phyloP scores from a whole-genome alignment of 2,888 invertebrate species.

The Anagyrus pseudococci region DNA sequence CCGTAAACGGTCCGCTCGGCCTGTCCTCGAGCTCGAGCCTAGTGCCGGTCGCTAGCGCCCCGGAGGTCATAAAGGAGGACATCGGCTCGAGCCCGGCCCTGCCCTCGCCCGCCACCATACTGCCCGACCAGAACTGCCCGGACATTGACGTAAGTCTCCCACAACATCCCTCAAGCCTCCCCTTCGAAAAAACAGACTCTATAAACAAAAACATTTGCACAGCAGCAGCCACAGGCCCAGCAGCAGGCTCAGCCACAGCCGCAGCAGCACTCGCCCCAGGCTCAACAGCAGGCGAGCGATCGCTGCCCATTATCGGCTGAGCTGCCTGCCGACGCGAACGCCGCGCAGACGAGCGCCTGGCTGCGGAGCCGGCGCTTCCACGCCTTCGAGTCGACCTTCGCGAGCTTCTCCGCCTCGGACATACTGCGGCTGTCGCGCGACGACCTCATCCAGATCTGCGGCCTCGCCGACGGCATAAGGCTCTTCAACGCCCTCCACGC shows the following conservation, averaged over 20 bases:
- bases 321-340: slow-evolving; percentile 71
- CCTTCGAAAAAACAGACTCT: too few species aligned
- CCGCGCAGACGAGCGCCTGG: slow-evolving; percentile 67
- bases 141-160: slow-evolving; percentile 45
- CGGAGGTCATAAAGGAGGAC: slow-evolving; percentile 48
- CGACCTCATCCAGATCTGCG: slow-evolving; percentile 93
- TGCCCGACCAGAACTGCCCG: slow-evolving; percentile 49
- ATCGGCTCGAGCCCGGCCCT: slow-evolving; percentile 43
- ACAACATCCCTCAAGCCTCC: too few species aligned
- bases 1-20: slow-evolving; percentile 47
- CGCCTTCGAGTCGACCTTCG: slow-evolving; percentile 77
- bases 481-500: slow-evolving; percentile 88
- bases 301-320: neutral
- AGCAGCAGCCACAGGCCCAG: neutral
- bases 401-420: slow-evolving; percentile 88
- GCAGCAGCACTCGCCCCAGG: neutral
- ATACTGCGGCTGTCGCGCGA: slow-evolving; percentile 87
- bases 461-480: slow-evolving; percentile 91
- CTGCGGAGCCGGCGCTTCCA: slow-evolving; percentile 79
- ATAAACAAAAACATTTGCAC: too few species aligned
- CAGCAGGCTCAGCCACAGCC: neutral
- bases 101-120: slow-evolving; percentile 47
- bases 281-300: neutral
- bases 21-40: slow-evolving; percentile 46
- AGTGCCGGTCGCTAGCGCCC: slow-evolving; percentile 46